phyloP scores from a whole-genome alignment of 2,888 invertebrate species.

The Meandrusa payeni region DNA sequence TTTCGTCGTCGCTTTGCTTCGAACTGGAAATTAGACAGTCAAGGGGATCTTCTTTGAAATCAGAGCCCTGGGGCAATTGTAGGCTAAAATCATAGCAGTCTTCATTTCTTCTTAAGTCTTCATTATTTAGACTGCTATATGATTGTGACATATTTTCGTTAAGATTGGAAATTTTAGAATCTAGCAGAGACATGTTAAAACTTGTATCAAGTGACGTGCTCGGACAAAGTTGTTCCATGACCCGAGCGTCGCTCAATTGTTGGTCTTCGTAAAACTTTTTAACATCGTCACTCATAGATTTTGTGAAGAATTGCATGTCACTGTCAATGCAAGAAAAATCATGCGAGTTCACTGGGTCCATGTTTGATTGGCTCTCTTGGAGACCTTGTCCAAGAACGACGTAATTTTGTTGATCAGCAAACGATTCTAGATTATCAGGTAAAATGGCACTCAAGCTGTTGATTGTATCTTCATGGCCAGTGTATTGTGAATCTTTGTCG shows the following conservation, averaged over 20 bases:
- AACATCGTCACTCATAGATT: constrained; percentile 73
- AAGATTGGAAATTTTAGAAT: constrained; percentile 58
- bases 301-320: constrained; percentile 73
- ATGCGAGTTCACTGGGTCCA: constrained; percentile 54
- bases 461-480: constrained; percentile 58
- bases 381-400: constrained; percentile 60
- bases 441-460: constrained; percentile 64
- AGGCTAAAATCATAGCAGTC: constrained; percentile 69
- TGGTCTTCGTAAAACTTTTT: constrained; percentile 73
- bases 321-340: constrained; percentile 73
- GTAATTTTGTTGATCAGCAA: constrained; percentile 66
- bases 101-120: constrained; percentile 59
- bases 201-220: constrained; percentile 62
- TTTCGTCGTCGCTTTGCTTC: constrained; percentile 51
- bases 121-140: constrained; percentile 56
- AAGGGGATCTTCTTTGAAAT: constrained; percentile 61
- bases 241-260: constrained; percentile 57
- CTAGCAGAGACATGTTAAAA: constrained; percentile 65
- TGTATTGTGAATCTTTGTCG: constrained; percentile 52
- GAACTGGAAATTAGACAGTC: constrained; percentile 68
- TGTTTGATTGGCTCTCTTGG: constrained; percentile 49
- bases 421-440: constrained; percentile 68
- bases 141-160: constrained; percentile 55
- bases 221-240: constrained; percentile 65
- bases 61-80: constrained; percentile 58